These are phyloP conservation scores for Nineta flava DNA, from an alignment of 2,888 invertebrate genomes.

Conservation along the genomic window DNA sequence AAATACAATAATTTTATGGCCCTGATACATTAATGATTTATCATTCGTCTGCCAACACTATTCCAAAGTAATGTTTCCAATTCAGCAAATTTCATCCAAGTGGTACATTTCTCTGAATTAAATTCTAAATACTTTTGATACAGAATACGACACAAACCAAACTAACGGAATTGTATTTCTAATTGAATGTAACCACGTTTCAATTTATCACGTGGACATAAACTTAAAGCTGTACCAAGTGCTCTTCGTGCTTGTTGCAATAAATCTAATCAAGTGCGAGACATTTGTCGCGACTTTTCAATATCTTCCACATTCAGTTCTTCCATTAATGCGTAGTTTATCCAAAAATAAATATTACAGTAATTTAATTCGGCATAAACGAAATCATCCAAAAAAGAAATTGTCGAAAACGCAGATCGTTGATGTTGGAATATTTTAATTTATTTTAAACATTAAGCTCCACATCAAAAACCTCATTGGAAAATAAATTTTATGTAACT, in stretches of 20 bases:
- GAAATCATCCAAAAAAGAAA: too few species aligned
- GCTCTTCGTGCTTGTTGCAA: conserved; percentile 87
- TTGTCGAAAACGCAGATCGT: too few species aligned
- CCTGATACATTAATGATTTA: too few species aligned
- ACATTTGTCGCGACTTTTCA: conserved; percentile 80
- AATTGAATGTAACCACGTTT: conserved; percentile 96
- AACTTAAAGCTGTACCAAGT: conserved; percentile 84
- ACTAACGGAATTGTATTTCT: conserved; percentile 87
- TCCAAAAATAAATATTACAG: conserved; percentile 99
- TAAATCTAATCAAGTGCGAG: conserved; percentile 84
- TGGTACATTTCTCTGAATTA: conserved; percentile 58
- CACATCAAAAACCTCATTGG: too few species aligned
- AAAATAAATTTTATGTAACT: too few species aligned
- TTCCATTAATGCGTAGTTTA: conserved; percentile 95
- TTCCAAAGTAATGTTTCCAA: conserved; percentile 91
- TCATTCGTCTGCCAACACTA: conserved; percentile 75
- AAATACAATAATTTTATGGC: too few species aligned
- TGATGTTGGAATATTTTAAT: too few species aligned
- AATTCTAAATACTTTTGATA: neutral
- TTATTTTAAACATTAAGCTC: too few species aligned
- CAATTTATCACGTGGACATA: conserved; percentile 92
- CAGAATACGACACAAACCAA: neutral
- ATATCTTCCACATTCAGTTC: conserved; percentile 82
- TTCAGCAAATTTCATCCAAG: conserved; percentile 99
- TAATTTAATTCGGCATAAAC: too few species aligned